Percentiles rank a stretch among this genome's conserved stretches.
phyloP scores from a whole-genome alignment of 2,113 vertebrate species.

The Accipiter cooperii region DNA sequence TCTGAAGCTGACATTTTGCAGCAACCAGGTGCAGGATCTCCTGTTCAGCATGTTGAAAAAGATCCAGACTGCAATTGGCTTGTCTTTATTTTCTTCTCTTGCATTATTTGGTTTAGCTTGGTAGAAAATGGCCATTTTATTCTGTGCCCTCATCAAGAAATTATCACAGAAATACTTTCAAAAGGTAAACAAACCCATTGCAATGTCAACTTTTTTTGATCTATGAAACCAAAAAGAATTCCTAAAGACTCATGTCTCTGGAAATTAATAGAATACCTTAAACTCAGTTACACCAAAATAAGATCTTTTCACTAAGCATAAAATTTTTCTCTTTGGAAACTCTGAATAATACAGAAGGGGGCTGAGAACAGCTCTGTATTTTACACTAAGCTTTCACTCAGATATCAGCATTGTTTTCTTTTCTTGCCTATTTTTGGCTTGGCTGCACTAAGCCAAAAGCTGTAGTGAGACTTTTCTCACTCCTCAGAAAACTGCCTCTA shows the following conservation, averaged over 20 bases:
- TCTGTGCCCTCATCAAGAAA: neutral
- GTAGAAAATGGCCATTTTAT: neutral
- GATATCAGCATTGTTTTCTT: neutral
- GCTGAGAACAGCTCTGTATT: neutral
- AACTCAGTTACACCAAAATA: neutral
- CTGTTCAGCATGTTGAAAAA: neutral
- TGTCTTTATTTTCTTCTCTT: neutral
- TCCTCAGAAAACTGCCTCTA: neutral
- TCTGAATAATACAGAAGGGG: neutral
- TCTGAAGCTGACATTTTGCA: neutral
- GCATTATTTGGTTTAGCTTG: neutral
- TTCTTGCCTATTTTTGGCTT: neutral
- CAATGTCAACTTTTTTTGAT: neutral
- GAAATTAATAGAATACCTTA: neutral
- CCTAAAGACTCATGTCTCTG: neutral
- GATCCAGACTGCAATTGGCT: neutral
- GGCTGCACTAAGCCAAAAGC: neutral
- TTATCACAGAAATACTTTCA: neutral
- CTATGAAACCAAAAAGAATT: neutral
- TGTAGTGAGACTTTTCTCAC: neutral
- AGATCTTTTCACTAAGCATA: neutral
- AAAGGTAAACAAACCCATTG: neutral
- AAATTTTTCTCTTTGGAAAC: neutral
- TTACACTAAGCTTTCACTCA: neutral
- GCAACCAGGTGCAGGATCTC: neutral